A percentile compares a stretch with the other conserved stretches of the same genome.
phyloP scores from a whole-genome alignment of 1,140 invertebrate species.

The Drosophila jambulina region DNA sequence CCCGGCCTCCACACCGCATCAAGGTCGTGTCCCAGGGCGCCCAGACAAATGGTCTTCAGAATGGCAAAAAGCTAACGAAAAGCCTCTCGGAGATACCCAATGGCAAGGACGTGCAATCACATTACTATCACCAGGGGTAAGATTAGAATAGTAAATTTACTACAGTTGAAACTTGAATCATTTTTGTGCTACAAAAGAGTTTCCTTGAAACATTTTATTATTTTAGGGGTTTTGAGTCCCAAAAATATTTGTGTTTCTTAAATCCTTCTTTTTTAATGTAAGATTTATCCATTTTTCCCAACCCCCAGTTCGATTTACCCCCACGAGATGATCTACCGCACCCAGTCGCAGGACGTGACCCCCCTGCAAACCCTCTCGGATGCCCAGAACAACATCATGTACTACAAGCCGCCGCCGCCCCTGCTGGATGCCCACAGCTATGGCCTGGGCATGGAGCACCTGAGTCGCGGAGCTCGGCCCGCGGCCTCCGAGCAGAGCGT shows the following conservation, averaged over 20 bases:
- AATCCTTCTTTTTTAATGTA: not conserved
- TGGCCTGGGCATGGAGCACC: slow-evolving; percentile 71
- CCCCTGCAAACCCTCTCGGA: slow-evolving; percentile 67
- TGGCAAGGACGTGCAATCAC: slow-evolving; percentile 63
- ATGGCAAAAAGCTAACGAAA: slow-evolving; percentile 91
- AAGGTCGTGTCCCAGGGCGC: slow-evolving; percentile 95
- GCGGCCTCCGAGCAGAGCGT: slow-evolving; percentile 51
- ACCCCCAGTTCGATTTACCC: slow-evolving; percentile 79
- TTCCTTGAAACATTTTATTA: not conserved
- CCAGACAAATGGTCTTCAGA: slow-evolving; percentile 92
- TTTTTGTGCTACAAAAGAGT: not conserved
- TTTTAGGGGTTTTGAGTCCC: too few relatives aligned
- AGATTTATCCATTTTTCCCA: not conserved
- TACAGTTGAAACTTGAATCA: not conserved
- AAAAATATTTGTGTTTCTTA: not conserved
- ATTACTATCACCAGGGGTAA: slow-evolving; percentile 59
- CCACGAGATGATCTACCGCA: slow-evolving; percentile 92
- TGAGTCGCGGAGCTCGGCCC: slow-evolving; percentile 42
- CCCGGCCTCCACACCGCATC: slow-evolving; percentile 89
- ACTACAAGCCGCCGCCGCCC: slow-evolving; percentile 78
- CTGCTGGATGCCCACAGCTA: slow-evolving; percentile 64
- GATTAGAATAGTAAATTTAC: not conserved
- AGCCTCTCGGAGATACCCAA: slow-evolving; percentile 91
- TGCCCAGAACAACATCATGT: slow-evolving; percentile 79
- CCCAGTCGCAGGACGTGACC: slow-evolving; percentile 90